These are phyloP conservation scores for Metallyticus violacea DNA, from an alignment of 2,888 invertebrate species.

Conservation along the genomic window DNA sequence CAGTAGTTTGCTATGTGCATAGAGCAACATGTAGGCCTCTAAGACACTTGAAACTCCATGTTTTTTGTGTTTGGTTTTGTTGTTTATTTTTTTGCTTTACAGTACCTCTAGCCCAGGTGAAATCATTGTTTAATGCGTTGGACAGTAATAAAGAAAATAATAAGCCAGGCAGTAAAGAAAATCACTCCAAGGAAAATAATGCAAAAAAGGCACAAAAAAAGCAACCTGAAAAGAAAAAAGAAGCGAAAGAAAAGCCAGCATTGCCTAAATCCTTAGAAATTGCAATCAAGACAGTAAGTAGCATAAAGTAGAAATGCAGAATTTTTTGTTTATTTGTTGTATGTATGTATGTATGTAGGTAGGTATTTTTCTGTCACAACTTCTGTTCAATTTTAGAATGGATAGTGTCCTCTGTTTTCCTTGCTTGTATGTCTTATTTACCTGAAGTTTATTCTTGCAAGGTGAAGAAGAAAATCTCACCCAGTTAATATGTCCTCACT, in stretches of 20 bases:
- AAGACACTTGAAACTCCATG: neutral
- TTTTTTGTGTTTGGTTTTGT: neutral
- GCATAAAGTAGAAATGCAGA: neutral
- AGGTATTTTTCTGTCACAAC: neutral
- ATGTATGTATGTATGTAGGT: neutral
- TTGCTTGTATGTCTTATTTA: neutral
- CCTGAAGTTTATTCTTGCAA: neutral
- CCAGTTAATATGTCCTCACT: too few species aligned
- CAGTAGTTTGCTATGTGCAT: neutral
- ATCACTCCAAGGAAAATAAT: slow-evolving; percentile 48
- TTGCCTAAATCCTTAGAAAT: slow-evolving; percentile 64
- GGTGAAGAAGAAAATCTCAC: neutral
- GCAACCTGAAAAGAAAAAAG: slow-evolving; percentile 49
- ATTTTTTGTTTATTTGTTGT: neutral
- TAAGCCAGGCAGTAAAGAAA: slow-evolving; percentile 46
- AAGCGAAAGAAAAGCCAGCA: slow-evolving; percentile 60
- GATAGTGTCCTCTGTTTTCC: neutral
- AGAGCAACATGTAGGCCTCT: neutral
- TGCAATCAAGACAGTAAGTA: slow-evolving; percentile 49
- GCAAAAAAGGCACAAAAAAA: slow-evolving; percentile 42
- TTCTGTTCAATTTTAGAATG: neutral
- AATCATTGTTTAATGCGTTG: slow-evolving; percentile 61
- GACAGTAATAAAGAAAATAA: slow-evolving; percentile 61
- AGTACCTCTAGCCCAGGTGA: slow-evolving; percentile 69
- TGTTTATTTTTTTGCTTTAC: slow-evolving; percentile 36